Conservation (phyloP, 2,113 vertebrate genomes). For the Microtus ochrogaster region DNA sequence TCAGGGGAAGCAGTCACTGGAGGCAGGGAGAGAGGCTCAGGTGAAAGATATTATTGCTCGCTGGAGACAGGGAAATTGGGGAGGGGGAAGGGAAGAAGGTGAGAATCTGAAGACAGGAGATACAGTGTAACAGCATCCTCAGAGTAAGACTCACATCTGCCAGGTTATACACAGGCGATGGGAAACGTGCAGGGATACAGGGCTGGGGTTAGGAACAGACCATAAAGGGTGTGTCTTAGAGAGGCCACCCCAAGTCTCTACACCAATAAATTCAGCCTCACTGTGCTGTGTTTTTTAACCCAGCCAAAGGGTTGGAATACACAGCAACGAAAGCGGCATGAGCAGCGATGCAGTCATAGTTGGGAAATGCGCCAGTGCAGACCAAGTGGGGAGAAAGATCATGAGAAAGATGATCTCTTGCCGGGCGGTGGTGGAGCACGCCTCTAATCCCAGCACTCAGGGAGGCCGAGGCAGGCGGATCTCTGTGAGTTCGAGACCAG, state of each 20-base stretch:
- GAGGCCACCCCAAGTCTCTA: neutral
- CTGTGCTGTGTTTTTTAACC: conserved; percentile 34
- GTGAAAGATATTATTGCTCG: conserved; percentile 76
- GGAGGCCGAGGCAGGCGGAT: no score
- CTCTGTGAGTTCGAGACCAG: no score
- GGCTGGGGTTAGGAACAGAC: neutral
- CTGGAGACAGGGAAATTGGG: conserved; percentile 70
- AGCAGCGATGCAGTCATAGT: neutral
- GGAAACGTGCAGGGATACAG: neutral
- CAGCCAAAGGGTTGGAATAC: neutral
- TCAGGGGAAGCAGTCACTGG: conserved; percentile 75
- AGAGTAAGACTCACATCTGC: conserved; percentile 26
- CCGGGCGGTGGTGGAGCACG: no score
- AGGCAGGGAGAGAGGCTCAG: conserved; percentile 75
- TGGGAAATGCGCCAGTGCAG: neutral
- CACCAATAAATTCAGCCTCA: conserved; percentile 23
- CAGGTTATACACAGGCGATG: neutral
- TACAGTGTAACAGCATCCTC: neutral
- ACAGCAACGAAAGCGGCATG: neutral
- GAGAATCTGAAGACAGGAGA: conserved; percentile 45
- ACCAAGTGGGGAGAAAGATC: neutral
- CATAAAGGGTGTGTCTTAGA: neutral
- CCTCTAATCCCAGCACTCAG: no score
- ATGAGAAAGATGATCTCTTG: neutral
- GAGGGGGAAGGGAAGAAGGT: conserved; percentile 61